These are phyloP conservation scores for Hydrocynus forskahlii DNA, from an alignment of 2,797 vertebrate species.

Conservation along the genomic window DNA sequence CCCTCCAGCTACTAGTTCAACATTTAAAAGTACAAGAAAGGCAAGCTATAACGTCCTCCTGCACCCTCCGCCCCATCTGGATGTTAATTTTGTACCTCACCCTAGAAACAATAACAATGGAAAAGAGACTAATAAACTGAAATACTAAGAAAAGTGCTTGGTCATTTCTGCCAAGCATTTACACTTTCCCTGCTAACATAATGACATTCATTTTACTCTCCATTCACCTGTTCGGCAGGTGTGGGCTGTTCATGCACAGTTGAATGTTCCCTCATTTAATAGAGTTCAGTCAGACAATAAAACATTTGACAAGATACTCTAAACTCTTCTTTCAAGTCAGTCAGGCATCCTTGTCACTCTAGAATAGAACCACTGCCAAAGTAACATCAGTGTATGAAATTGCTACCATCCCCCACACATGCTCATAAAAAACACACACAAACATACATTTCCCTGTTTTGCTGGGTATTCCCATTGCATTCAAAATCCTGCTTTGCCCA, in stretches of 20 bases:
- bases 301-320: neutral
- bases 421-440: neutral
- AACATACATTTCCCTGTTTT: neutral
- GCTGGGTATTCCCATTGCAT: neutral
- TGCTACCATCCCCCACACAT: conserved; percentile 1
- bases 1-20: conserved; percentile 18
- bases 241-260: neutral
- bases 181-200: neutral
- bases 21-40: conserved; percentile 11
- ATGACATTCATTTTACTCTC: neutral
- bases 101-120: neutral
- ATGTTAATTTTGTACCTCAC: neutral
- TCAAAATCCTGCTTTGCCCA: neutral
- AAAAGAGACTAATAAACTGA: neutral
- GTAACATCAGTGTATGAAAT: conserved; percentile 22
- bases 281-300: neutral
- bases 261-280: neutral
- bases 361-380: neutral
- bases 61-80: neutral
- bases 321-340: neutral
- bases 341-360: neutral
- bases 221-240: neutral
- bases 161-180: neutral
- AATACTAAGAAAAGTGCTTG: too few relatives aligned
- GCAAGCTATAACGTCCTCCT: conserved; percentile 6